phyloP scores from a whole-genome alignment of 2,888 invertebrate species.

The Aphidoletes aphidimyza region DNA sequence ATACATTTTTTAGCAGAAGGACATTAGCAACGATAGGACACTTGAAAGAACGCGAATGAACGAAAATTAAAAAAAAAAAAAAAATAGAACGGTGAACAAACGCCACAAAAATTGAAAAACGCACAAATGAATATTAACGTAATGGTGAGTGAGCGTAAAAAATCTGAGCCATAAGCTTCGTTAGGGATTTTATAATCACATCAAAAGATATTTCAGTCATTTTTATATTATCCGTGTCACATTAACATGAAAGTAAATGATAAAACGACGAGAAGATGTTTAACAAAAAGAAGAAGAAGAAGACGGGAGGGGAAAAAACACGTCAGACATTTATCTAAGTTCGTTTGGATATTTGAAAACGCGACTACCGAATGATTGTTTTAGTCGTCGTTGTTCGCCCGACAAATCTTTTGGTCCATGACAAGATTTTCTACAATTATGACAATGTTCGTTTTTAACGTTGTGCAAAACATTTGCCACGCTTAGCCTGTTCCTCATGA shows the following conservation, averaged over 20 bases:
- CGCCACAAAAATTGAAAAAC: conserved; percentile 26
- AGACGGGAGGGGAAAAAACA: conserved; percentile 1
- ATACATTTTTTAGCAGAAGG: background rate
- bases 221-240: conserved; percentile 48
- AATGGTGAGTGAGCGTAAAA: conserved; percentile 35
- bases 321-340: conserved; percentile 49
- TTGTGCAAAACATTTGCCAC: conserved; percentile 6
- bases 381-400: no score
- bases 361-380: background rate
- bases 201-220: conserved; percentile 53
- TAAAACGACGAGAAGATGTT: background rate
- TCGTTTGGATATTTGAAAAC: background rate
- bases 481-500: no score
- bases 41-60: background rate
- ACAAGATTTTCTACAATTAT: conserved; percentile 48
- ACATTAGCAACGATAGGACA: conserved; percentile 3
- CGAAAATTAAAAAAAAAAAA: background rate
- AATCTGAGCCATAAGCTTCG: conserved; percentile 7
- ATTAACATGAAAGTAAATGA: conserved; percentile 48
- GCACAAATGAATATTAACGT: conserved; percentile 28
- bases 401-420: background rate
- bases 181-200: conserved; percentile 52
- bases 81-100: background rate
- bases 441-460: background rate
- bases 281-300: background rate